These are phyloP conservation scores for Zaprionus kolodkinae DNA, from an alignment of 1,140 invertebrate genomes.

Conservation along the genomic window DNA sequence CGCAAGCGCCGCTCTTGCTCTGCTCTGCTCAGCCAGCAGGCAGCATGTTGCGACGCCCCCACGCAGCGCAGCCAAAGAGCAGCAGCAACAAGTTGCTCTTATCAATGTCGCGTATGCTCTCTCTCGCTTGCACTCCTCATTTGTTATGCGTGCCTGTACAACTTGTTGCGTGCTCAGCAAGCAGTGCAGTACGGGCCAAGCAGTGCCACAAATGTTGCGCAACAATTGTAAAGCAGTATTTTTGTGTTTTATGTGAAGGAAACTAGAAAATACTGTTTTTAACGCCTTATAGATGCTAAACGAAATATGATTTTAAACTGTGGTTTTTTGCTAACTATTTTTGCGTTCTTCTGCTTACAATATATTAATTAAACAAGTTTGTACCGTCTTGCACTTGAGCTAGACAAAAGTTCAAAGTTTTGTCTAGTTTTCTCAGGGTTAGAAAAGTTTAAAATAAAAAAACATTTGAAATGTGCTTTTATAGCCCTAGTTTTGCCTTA, in stretches of 20 bases:
- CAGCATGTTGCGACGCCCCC: constrained; percentile 29
- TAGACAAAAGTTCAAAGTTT: background rate
- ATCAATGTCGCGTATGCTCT: background rate
- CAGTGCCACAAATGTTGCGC: background rate
- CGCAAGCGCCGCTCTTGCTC: constrained; percentile 38
- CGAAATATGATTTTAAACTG: background rate
- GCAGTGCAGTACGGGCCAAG: background rate
- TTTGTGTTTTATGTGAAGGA: background rate
- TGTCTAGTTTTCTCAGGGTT: background rate
- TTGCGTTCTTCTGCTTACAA: background rate
- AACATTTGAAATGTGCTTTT: no score
- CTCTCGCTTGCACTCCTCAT: background rate
- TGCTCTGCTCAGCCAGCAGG: constrained; percentile 1
- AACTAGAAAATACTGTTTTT: background rate
- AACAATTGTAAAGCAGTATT: background rate
- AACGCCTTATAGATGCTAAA: background rate
- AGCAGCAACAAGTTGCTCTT: constrained; percentile 47
- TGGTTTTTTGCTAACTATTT: background rate
- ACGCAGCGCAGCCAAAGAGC: background rate
- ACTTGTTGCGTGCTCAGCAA: background rate
- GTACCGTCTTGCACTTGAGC: no score
- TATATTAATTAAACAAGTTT: background rate
- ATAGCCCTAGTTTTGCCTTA: no score
- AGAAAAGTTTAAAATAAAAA: no score
- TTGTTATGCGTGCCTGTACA: background rate